Evolutionary conservation across 2,888 invertebrate species (phyloP), one percentile per base, ranked within the genome.

Genomic region (Caradrina kadenii): DNA sequence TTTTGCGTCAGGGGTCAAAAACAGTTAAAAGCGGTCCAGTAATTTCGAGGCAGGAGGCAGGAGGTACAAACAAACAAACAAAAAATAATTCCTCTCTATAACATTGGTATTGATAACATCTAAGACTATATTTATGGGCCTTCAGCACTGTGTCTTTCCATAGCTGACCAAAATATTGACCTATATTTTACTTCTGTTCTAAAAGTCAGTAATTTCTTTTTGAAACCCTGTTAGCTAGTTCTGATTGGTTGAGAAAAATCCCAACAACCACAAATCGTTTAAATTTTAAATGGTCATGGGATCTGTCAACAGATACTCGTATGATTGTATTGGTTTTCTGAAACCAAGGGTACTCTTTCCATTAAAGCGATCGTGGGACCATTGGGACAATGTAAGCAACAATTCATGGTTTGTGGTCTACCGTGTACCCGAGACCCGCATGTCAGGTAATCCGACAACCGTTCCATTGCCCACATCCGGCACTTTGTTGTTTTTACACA

Each of bases 381-480:
- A 26, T 31, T 22, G 11, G 48, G 26, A 49, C 56, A 56, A 50
- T 56, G 53, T 15, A 54, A 55, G 48, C 70, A 64, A 54, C 54
- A 15, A 63, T 59, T 64, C 56, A 61, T 42, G 52, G 4, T 67
- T 59, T 65, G 75, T 69, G 61, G 63, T 67, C 52, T 62, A 52
- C 65, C 58, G 66, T 71, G 45, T 48, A 58, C 76, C 65, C 31
- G 65, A 69, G 79, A 81, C 76, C 82, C 82, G 76, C 67, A 83
- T 83, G 66, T 54, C 72, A 79, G 82, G 84, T 82, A 83, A 76
- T 62, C 58, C 45, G 55, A 72, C 69, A 52, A 69, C 63, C 60
- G 63, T 45, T 82, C 65, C 72, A 81, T 67, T 76, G 77, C 70
- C 79, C 76, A 84, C 84, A 84, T 82, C 82, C 82, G 84, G 60